Conservation (phyloP, 2,888 invertebrate species). For the Sphaerophoria taeniata region DNA sequence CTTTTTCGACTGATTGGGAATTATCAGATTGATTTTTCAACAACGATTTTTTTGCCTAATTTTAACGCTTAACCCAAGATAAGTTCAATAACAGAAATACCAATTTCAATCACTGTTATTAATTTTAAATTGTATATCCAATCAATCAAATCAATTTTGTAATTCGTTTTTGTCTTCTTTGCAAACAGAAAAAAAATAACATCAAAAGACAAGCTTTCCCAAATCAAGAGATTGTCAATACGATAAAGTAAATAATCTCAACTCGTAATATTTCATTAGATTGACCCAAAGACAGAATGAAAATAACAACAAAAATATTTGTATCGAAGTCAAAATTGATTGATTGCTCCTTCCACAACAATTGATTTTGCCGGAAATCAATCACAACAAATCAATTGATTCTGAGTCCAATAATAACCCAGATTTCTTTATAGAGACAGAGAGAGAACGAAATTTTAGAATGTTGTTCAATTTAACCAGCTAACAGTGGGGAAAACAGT, state of each 20-base stretch:
- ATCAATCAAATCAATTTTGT: constrained; percentile 25
- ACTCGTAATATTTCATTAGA: background rate
- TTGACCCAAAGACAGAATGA: background rate
- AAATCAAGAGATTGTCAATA: constrained; percentile 19
- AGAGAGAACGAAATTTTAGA: constrained; percentile 1
- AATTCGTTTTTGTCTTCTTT: background rate
- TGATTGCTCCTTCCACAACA: constrained; percentile 53
- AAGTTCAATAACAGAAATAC: background rate
- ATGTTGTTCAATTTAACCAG: no score
- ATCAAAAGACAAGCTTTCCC: constrained; percentile 26
- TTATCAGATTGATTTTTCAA: background rate
- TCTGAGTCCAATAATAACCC: constrained; percentile 40
- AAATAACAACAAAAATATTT: constrained; percentile 18
- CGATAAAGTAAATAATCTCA: background rate
- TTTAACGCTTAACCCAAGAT: background rate
- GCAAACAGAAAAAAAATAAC: constrained; percentile 1
- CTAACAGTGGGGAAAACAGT: no score
- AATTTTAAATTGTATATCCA: constrained; percentile 14
- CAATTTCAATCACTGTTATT: background rate
- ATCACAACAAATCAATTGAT: constrained; percentile 43
- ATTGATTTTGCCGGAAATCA: constrained; percentile 61
- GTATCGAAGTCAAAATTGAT: constrained; percentile 51
- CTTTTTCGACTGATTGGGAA: background rate
- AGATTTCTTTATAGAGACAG: background rate
- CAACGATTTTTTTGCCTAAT: background rate